A percentile compares a stretch with the other conserved stretches of the same genome.
phyloP scores from a whole-genome alignment of 2,888 invertebrate genomes.

The Rhogogaster chlorosoma region DNA sequence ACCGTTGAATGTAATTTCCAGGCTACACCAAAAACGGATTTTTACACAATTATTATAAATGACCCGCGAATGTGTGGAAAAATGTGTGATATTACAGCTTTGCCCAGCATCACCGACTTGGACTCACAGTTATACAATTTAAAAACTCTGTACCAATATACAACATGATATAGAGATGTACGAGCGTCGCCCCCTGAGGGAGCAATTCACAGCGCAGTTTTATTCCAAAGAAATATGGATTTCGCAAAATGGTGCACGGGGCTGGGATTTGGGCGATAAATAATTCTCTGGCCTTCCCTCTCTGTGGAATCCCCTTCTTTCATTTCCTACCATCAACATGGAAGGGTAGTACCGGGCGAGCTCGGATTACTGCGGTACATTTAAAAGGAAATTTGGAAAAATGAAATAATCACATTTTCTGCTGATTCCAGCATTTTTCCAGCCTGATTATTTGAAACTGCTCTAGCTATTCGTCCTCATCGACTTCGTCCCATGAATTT shows the following conservation, averaged over 20 bases:
- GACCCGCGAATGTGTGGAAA: not conserved
- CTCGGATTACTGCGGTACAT: not conserved
- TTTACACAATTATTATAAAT: not conserved
- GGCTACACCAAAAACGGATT: not conserved
- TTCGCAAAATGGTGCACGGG: constrained; percentile 56
- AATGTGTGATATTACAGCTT: not conserved
- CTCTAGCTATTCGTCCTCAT: not conserved
- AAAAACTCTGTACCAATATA: not conserved
- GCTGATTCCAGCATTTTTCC: not conserved
- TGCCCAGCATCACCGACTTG: not conserved
- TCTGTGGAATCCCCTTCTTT: constrained; percentile 1
- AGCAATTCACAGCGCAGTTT: constrained; percentile 49
- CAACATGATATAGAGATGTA: not conserved
- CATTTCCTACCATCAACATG: constrained; percentile 22
- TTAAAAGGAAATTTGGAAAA: not conserved
- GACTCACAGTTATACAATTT: not conserved
- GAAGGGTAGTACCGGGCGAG: not conserved
- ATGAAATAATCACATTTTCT: not conserved
- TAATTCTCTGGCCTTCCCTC: constrained; percentile 48
- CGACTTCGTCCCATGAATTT: constrained; percentile 2
- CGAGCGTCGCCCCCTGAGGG: constrained; percentile 33
- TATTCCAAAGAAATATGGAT: constrained; percentile 57
- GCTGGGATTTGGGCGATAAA: constrained; percentile 56
- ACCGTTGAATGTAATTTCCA: not conserved
- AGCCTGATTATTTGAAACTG: not conserved